phyloP scores from a whole-genome alignment of 2,888 invertebrate species.

The Erebia epiphron region DNA sequence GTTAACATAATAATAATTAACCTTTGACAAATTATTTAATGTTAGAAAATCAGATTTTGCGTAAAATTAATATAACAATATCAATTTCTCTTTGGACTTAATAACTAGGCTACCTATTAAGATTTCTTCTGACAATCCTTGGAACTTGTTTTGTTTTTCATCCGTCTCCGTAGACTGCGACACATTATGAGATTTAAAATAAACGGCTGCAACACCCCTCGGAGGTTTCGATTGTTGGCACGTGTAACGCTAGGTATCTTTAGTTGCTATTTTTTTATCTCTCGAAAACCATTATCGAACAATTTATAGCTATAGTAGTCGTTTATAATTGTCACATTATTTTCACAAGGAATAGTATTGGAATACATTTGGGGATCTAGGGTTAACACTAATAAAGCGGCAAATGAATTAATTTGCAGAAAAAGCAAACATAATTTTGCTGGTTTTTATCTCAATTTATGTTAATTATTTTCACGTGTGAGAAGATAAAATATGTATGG shows the following conservation, averaged over 20 bases:
- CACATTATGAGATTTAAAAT: too few species aligned
- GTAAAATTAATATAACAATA: too few species aligned
- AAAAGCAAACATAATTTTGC: not conserved
- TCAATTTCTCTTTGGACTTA: too few species aligned
- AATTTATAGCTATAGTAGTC: conserved; percentile 31
- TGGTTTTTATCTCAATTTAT: not conserved
- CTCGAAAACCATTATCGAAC: conserved; percentile 26
- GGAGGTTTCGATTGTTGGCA: conserved; percentile 30
- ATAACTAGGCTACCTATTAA: too few species aligned
- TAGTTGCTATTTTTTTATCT: conserved; percentile 22
- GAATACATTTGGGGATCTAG: not conserved
- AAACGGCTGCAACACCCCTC: not conserved
- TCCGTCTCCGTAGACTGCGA: too few species aligned
- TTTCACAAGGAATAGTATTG: conserved; percentile 12
- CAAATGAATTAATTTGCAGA: not conserved
- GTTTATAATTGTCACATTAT: conserved; percentile 27
- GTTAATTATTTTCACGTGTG: not conserved
- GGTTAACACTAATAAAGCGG: not conserved
- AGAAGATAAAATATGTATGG: not conserved
- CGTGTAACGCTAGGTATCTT: conserved; percentile 9
- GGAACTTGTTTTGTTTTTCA: too few species aligned
- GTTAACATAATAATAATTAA: too few species aligned
- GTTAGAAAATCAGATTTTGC: too few species aligned
- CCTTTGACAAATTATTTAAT: too few species aligned
- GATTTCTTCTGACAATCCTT: too few species aligned